Percentiles rank a stretch among this genome's conserved stretches.
Evolutionary conservation across 2,888 invertebrate genomes (phyloP).

Genomic region (Chrysolina haemoptera): DNA sequence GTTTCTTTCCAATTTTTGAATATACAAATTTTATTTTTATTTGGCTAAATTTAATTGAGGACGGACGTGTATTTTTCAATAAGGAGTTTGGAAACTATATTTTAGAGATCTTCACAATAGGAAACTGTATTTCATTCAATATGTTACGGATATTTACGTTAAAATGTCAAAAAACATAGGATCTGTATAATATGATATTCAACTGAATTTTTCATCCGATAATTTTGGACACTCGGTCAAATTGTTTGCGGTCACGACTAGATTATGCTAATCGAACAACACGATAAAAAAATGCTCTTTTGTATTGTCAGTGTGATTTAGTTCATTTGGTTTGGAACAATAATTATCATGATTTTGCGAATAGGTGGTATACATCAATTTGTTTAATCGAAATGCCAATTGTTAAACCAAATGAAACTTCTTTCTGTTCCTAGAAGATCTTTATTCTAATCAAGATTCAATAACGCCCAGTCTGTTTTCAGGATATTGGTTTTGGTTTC

Average conservation of each 20-base stretch:
- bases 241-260: not conserved
- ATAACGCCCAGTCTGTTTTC: not conserved
- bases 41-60: too few species aligned
- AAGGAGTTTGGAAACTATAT: too few species aligned
- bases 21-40: too few species aligned
- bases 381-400: conserved; percentile 6
- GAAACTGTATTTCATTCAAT: too few species aligned
- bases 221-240: conserved; percentile 7
- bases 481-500: not conserved
- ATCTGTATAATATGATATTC: not conserved
- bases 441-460: not conserved
- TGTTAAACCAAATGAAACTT: not conserved
- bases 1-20: too few species aligned
- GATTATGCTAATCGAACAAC: conserved; percentile 13
- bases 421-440: not conserved
- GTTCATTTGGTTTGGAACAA: conserved; percentile 2
- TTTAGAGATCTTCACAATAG: too few species aligned
- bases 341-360: not conserved
- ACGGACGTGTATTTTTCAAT: too few species aligned
- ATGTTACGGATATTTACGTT: not conserved
- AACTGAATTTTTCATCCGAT: not conserved
- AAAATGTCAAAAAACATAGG: not conserved
- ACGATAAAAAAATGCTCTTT: conserved; percentile 7
- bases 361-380: not conserved
- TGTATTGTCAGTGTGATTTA: conserved; percentile 17